These are phyloP conservation scores for Myathropa florea DNA, from an alignment of 2,888 invertebrate species.

Conservation along the genomic window DNA sequence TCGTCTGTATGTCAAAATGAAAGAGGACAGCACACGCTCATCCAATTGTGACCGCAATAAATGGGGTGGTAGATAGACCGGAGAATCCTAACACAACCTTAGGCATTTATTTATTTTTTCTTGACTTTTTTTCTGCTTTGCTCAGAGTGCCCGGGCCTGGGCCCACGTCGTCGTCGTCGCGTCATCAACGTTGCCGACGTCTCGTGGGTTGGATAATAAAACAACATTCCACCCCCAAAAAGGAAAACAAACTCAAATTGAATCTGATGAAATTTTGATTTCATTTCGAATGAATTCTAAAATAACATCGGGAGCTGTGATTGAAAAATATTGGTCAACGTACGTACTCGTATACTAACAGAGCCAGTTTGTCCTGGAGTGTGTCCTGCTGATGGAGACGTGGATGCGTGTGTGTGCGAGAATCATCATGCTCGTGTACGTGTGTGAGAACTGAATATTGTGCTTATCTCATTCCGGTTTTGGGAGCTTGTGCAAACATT, in stretches of 20 bases:
- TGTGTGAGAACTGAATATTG: conserved; percentile 43
- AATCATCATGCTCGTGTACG: neutral
- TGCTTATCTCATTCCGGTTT: conserved; percentile 53
- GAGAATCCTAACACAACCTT: conserved; percentile 41
- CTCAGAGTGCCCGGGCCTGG: conserved; percentile 7
- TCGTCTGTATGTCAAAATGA: neutral
- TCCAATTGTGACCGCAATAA: conserved; percentile 53
- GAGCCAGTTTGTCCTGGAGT: neutral
- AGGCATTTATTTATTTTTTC: conserved; percentile 55
- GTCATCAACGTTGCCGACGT: neutral
- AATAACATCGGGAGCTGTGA: conserved; percentile 69
- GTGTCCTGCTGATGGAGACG: neutral
- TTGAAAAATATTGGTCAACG: conserved; percentile 70
- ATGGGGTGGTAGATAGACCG: conserved; percentile 38
- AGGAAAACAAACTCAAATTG: conserved; percentile 70
- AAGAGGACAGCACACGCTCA: conserved; percentile 33
- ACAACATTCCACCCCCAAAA: conserved; percentile 46
- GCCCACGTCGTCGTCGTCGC: neutral
- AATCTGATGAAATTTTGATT: conserved; percentile 71
- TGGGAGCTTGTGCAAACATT: conserved; percentile 51
- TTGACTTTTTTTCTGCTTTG: conserved; percentile 7
- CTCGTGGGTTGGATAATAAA: conserved; percentile 38
- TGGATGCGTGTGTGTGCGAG: neutral
- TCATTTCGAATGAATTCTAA: conserved; percentile 71
- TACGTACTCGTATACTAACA: conserved; percentile 12